phyloP scores from a whole-genome alignment of 1,140 invertebrate species.

The Antheraea mylitta region DNA sequence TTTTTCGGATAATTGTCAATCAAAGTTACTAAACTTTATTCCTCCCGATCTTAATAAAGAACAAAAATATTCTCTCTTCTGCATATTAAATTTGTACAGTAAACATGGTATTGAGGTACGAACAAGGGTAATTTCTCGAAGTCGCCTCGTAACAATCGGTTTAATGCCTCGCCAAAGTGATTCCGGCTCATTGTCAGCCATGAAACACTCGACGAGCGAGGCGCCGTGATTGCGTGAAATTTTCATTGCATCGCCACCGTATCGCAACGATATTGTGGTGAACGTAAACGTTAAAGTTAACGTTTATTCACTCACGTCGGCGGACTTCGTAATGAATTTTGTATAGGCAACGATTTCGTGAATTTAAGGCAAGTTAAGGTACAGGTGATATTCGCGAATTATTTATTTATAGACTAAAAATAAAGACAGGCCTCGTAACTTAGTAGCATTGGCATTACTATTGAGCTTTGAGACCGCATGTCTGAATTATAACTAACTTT shows the following conservation, averaged over 20 bases:
- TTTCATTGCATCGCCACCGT: conserved; percentile 18
- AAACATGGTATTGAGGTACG: not conserved
- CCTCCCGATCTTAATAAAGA: not conserved
- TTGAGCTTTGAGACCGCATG: too few species aligned
- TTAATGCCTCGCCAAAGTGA: conserved; percentile 26
- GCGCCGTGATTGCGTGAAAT: conserved; percentile 25
- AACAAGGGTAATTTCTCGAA: conserved; percentile 14
- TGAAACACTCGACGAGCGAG: conserved; percentile 18
- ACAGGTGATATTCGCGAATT: not conserved
- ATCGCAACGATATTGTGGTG: conserved; percentile 13
- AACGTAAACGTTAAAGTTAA: conserved; percentile 28
- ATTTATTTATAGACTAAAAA: not conserved
- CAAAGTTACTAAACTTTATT: not conserved
- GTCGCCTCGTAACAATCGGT: conserved; percentile 29
- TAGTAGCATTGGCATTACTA: too few species aligned
- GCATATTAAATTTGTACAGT: not conserved
- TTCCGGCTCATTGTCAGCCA: conserved; percentile 18
- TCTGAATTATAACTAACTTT: too few species aligned
- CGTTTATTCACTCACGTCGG: conserved; percentile 28
- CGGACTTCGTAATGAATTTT: conserved; percentile 27
- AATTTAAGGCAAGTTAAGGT: conserved; percentile 3
- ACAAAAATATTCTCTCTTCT: not conserved
- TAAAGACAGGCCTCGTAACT: too few species aligned
- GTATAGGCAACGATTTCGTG: conserved; percentile 12
- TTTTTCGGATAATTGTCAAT: too few species aligned